Evolutionary conservation across 2,113 vertebrate species (phyloP), one percentile per base, ranked within the genome.

Genomic region (Cepphus grylle): DNA sequence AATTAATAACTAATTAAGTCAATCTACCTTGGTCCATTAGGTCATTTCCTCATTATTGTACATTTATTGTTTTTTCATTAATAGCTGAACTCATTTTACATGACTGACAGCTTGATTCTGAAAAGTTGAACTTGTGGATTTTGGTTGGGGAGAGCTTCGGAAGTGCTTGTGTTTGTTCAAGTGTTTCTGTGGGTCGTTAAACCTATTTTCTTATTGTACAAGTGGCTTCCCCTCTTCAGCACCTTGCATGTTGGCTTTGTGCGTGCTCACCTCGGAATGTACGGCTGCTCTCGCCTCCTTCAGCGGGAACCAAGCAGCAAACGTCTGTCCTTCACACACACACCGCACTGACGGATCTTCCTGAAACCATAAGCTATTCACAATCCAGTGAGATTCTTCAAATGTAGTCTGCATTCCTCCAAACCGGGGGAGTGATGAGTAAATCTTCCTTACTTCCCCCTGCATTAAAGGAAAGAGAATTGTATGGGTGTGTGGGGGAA

Each of bases 1-100:
- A 96, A 92, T 97, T 96, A 96, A 96, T 96, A 88, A 94, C 86
- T 94, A 95, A 94, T 97, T 88, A 97, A 95, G 67, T 96, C 91
- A 90, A 93, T 95, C 71, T 95, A 78, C 50, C 40, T 88, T 70
- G 71, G 74, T 89, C 90, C 86, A 79, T 96, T 97, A 95, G 94
- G 88, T 97, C 90, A 97, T 94, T 97, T 97, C 96, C 96, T 97
- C 88, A 56, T 95, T 79, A 86, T 71, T 93, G 76, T 86, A 53
- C 42, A 71, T 95, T 96, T 97, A 96, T 81, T 97, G 71, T 76
- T 95, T 96, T 96, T 96, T 95, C 74, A 90, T 91, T 96, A 93
- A 92, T 90, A 84, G 90, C 47, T 89, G 88, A 91, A 95, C 90
- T 95, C 53, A 66, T 93, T 97, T 97, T 79, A 61, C 77, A 4